Base-by-base conservation (phyloP, 2,888 invertebrate genomes). In the Cataglyphis altisquamis region DNA sequence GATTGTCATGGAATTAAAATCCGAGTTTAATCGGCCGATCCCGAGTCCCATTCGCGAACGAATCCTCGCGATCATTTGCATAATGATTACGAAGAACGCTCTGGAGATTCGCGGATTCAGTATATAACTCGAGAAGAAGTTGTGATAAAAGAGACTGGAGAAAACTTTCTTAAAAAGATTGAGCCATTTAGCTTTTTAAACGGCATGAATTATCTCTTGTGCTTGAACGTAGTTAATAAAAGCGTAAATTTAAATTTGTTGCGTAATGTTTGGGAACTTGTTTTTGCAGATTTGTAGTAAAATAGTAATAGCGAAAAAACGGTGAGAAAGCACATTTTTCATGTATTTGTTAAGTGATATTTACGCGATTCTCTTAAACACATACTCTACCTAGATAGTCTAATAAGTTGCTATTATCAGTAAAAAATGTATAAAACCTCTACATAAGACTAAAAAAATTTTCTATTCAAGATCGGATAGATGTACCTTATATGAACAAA, bases 21-120 rank as follows among this genome's bases (percentile, higher is more conserved):
- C 3, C 60, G 60, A 15, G 45, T 32, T 70, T 60, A 21, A 78
- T 78, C 36, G 57, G 21, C 8, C n/a, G 68, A 77, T 29, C 41
- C 6, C 3, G 2, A 21, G 15, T 74, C 21, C 0, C 57, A 25
- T 18, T 60, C 60, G 41, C 36, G 57, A 57, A 18, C 70, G 12
- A 4, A 45, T 77, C 41, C 29, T 32, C 41, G 10, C 10, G 3
- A 55, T n/a, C 67, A 60, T 60, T 68, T 60, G 41, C 41, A 21
- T 45, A 68, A 68, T 39, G 21, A 75, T 39, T 12, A 3, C 8
- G 29, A 39, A 39, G 21, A 9, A 52, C 15, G 25, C 32, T 25
- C 32, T 25, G 67, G 12, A 55, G 39, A 39, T 32, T 32, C 25
- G 15, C 41, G 36, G 48, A 67, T 67, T 25, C 15, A 15, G 8